Conservation (phyloP, 1,140 invertebrate species). For the Carcinoscorpius rotundicauda region DNA sequence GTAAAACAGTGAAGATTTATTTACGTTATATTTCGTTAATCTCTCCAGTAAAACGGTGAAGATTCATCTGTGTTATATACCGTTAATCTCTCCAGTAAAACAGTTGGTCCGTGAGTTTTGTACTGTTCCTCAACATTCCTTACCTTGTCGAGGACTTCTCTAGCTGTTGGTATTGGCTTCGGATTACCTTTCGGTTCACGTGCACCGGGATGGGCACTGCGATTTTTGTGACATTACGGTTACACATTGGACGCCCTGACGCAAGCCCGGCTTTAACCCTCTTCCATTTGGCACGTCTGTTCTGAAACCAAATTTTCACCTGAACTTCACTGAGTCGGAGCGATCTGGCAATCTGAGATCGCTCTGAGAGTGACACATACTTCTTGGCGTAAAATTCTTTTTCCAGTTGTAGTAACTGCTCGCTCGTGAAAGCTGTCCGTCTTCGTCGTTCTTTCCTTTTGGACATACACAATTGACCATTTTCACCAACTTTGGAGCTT, state of each 20-base stretch:
- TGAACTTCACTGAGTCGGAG: constrained; percentile 89
- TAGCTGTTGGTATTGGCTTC: constrained; percentile 84
- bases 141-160: constrained; percentile 47
- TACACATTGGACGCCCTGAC: constrained; percentile 9
- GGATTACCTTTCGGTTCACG: constrained; percentile 81
- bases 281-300: constrained; percentile 97
- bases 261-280: constrained; percentile 25
- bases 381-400: constrained; percentile 95
- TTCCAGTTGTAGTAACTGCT: constrained; percentile 87
- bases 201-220: constrained; percentile 95
- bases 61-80: too few relatives aligned
- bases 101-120: too few relatives aligned
- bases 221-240: constrained; percentile 50
- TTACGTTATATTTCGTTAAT: too few relatives aligned
- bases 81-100: too few relatives aligned
- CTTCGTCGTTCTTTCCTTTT: constrained; percentile 62
- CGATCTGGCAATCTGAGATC: constrained; percentile 85
- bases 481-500: too few relatives aligned
- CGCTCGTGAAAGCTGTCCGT: constrained; percentile 89
- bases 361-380: constrained; percentile 86
- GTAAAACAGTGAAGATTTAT: too few relatives aligned
- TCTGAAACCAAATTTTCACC: constrained; percentile 98
- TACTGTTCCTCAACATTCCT: not conserved
- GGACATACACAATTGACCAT: too few relatives aligned
- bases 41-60: too few relatives aligned